Evolutionary conservation across 2,113 vertebrate species (phyloP), one percentile per base, ranked within the genome.

Genomic region (Sylvia atricapilla): DNA sequence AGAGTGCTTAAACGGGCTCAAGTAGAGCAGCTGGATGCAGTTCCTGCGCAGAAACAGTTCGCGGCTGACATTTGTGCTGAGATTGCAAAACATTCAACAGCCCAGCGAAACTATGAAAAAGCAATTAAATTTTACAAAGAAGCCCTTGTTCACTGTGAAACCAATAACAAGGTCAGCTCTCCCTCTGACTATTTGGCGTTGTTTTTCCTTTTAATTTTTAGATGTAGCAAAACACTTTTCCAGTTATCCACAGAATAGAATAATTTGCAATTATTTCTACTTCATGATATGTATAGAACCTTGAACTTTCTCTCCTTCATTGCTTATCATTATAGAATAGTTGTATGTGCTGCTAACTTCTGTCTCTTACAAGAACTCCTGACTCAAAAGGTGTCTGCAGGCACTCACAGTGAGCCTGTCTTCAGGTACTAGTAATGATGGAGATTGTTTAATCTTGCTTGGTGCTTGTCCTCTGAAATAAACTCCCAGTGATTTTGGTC

Each of bases 71-170:
- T 99, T 98, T 99, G 99, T 96, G 97, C 98, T 39, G 99, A 99
- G 97, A 99, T 99, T 96, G 99, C 99, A 96, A 99, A 99, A 97
- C 99, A 99, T 98, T 99, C 98, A 84, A 97, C 99, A 91, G 98
- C 98, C 97, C 99, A 99, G 97, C 97, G 98, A 87, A 99, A 99
- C 98, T 99, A 98, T 93, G 99, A 99, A 95, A 98, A 98, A 97
- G 99, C 99, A 86, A 99, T 99, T 98, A 99, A 98, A 96, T 99
- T 99, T 98, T 99, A 99, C 98, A 99, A 99, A 98, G 99, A 99
- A 95, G 99, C 99, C 82, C 98, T 99, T 98, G 98, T 99, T 97
- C 99, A 99, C 97, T 99, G 98, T 98, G 99, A 99, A 97, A 99
- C 98, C 3, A 98, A 99, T 98, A 99, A 98, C 97, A 99, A 99